phyloP scores from a whole-genome alignment of 2,113 vertebrate species.

The Notarius lentiginosus region DNA sequence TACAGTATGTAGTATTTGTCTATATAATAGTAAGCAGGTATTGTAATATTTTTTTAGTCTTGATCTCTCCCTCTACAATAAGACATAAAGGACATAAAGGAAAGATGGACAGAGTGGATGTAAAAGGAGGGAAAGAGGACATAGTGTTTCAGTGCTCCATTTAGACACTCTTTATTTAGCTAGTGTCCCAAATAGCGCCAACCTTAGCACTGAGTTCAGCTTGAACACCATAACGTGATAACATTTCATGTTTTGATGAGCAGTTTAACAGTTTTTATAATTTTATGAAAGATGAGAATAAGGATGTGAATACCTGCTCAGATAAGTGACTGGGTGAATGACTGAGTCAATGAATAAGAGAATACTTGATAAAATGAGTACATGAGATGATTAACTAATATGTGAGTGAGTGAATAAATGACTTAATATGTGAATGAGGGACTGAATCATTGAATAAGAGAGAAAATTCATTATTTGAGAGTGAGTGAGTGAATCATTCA shows the following conservation, averaged over 20 bases:
- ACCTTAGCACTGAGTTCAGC: conserved; percentile 8
- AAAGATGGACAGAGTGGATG: conserved; percentile 46
- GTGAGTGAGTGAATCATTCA: not conserved
- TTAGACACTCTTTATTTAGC: conserved; percentile 66
- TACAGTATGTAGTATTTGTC: not conserved
- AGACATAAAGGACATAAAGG: conserved; percentile 17
- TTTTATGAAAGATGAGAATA: not conserved
- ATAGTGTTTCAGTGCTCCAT: conserved; percentile 58
- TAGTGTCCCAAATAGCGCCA: conserved; percentile 62
- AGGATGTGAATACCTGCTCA: not conserved
- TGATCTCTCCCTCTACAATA: not conserved
- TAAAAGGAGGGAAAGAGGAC: conserved; percentile 47
- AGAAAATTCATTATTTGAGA: too few species aligned
- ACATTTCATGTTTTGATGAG: not conserved
- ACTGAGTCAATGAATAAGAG: not conserved
- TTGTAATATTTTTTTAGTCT: not conserved
- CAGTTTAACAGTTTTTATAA: not conserved
- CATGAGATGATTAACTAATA: conserved; percentile 34
- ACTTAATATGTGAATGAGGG: not conserved
- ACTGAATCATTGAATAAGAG: conserved; percentile 13
- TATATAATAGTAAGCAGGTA: not conserved
- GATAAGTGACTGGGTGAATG: not conserved
- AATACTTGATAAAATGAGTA: not conserved
- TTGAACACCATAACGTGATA: not conserved
- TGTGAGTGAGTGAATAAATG: not conserved